Base-by-base conservation (phyloP, 2,113 vertebrate genomes). In the Sciurus niger region DNA sequence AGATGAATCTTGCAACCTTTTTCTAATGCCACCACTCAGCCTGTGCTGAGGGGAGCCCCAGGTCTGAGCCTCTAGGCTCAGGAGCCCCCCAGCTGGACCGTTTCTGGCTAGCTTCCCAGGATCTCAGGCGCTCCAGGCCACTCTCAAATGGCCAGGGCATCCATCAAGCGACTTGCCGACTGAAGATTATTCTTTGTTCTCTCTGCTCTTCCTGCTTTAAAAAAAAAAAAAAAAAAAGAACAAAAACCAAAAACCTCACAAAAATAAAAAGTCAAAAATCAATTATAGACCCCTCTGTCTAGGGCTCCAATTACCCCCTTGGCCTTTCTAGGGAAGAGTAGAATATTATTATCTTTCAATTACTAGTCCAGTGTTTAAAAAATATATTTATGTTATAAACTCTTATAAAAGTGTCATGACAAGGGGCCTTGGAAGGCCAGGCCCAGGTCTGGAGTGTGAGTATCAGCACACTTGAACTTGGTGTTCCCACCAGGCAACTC, bases 161-260 rank as follows among this genome's bases (percentile, higher is more conserved):
- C 96, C 94, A 93, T 95, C 93, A 96, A 86, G 46, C 77, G 88
- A 95, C 68, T 78, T 86, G 82, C 37, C 34, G 9, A 34, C 78
- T 32, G 85, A 94, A 97, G 55, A 58, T 60, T 63, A 48, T 70
- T 92, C 86, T 88, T 92, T 97, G 93, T 96, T 96, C 73, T 95
- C 67, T 94, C 74, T 68, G 14, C 8, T 86, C 24, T n/a, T 88
- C 8, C 43, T 88, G 51, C 37, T 91, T 93, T 9, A 46, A 90
- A 43, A 46, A 10, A 53, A 77, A 9, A 80, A 67, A 53, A 14
- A 43, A 55, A 18, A 55, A 55, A 58, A 60, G 22, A 60, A 63
- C 60, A 63, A 63, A 63, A 28, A 22, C 22, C 24, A 63, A 63
- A 25, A 58, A 24, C 18, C 3, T 24, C 40, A 65, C 12, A 20